Base-by-base conservation (phyloP, 2,113 vertebrate genomes). In the Percopsis transmontana region DNA sequence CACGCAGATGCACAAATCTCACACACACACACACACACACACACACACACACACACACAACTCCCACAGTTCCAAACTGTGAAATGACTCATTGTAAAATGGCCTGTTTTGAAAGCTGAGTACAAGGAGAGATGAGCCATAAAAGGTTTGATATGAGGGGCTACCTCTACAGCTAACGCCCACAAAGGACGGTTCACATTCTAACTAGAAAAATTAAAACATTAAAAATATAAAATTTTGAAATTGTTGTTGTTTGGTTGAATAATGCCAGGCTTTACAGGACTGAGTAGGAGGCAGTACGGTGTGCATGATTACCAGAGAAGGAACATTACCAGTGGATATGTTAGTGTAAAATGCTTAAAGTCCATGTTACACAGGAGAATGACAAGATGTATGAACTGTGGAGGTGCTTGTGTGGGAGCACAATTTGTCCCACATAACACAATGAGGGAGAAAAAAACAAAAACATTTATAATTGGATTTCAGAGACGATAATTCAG, bases 361-460 rank as follows among this genome's bases (percentile, higher is more conserved):
- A 33, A 33, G 27, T 33, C 5, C n/a, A n/a, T n/a, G n/a, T n/a
- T n/a, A n/a, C n/a, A 27, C 1, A n/a, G 13, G n/a, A 20, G 40
- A 58, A 55, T 24, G 12, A 55, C n/a, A 33, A 33, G 19, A 11
- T 21, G 20, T 1, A 3, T 38, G 23, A 55, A 38, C 16, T 55
- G 14, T 55, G 53, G 27, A 27, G 52, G 23, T 59, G 58, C 9
- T 18, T 61, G 41, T 47, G 58, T 44, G 56, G 50, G 52, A 14
- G 47, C 14, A 19, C 47, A 24, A 55, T 27, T 21, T 59, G 58
- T 24, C 58, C 58, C 15, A 61, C 20, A 15, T 12, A 38, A 18
- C 2, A 27, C 11, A 12, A 27, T 2, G n/a, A n/a, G 21, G 2
- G 20, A 59, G 15, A 19, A 47, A n/a, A 47, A 47, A 24, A 6